Evolutionary conservation across 2,888 invertebrate genomes (phyloP).

Genomic region (Drosophila maculinotata): DNA sequence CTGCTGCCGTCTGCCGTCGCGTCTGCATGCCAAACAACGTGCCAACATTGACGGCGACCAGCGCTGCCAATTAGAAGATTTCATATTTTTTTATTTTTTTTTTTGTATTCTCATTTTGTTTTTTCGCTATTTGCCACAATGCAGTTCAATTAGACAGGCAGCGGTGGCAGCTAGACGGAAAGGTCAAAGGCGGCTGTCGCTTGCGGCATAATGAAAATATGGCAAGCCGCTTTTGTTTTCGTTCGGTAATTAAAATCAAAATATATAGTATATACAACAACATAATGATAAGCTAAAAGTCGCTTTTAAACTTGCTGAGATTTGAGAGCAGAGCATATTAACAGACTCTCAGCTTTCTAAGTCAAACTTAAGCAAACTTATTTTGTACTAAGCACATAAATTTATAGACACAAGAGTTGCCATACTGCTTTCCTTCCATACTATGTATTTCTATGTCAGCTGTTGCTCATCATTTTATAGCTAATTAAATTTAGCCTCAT

Average conservation of each 20-base stretch:
- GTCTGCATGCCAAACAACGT: conserved; percentile 74
- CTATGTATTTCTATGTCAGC: too few species aligned
- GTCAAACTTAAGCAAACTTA: not conserved
- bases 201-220: conserved; percentile 6
- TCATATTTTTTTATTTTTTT: conserved; percentile 56
- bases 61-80: conserved; percentile 74
- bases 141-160: conserved; percentile 61
- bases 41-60: conserved; percentile 64
- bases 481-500: conserved; percentile 23
- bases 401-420: too few species aligned
- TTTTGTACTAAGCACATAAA: too few species aligned
- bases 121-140: conserved; percentile 36
- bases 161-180: conserved; percentile 13
- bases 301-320: not conserved
- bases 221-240: conserved; percentile 5
- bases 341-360: not conserved
- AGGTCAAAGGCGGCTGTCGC: conserved; percentile 37
- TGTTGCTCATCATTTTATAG: conserved; percentile 10
- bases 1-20: conserved; percentile 27
- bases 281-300: too few species aligned
- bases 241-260: not conserved
- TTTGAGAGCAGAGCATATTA: not conserved
- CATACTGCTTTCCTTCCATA: too few species aligned
- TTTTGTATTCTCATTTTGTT: conserved; percentile 5
- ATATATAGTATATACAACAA: too few species aligned